Evolutionary conservation across 2,888 invertebrate species (phyloP), one percentile per base, ranked within the genome.

Genomic region (Odontocerum albicorne): DNA sequence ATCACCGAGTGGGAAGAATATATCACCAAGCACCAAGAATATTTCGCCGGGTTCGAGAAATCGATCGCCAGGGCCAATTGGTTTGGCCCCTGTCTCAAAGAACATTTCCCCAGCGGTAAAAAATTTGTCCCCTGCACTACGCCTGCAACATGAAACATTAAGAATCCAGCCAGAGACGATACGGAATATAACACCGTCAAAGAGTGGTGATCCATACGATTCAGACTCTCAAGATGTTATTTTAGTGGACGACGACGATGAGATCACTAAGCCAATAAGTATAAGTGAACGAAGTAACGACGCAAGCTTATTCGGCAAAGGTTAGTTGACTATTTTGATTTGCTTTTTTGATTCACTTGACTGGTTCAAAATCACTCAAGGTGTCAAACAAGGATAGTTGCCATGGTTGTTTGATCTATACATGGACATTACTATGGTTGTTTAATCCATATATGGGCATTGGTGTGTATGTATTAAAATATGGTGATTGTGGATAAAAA

Each of bases 141-240:
- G 56, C 15, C 13, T 56, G 19, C 42, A 17, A 4, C n/a, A n/a
- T n/a, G n/a, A n/a, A n/a, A n/a, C n/a, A n/a, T n/a, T n/a, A n/a
- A n/a, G n/a, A n/a, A n/a, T n/a, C n/a, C n/a, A n/a, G n/a, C 46
- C 50, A 2, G 50, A 51, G 33, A 27, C 31, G 4, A 35, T 32
- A 13, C 4, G 12, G 10, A 46, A 38, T 20, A 32, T 27, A 19
- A 36, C 49, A 1, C 36, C 39, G 8, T 20, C 44, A 2, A 49
- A 46, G 22, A 50, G 21, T 4, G 33, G 27, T 12, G 60, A 60
- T 15, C 35, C 32, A 10, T 74, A 77, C 72, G 74, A 79, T 68
- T 76, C 75, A 12, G 75, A 77, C 68, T 77, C 78, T 1, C 73
- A 77, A 67, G 75, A 77, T 67, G 75, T 77, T 66, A 75, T 77